Conservation (phyloP, 2,113 vertebrate species). For the Rhagologus leucostigma region DNA sequence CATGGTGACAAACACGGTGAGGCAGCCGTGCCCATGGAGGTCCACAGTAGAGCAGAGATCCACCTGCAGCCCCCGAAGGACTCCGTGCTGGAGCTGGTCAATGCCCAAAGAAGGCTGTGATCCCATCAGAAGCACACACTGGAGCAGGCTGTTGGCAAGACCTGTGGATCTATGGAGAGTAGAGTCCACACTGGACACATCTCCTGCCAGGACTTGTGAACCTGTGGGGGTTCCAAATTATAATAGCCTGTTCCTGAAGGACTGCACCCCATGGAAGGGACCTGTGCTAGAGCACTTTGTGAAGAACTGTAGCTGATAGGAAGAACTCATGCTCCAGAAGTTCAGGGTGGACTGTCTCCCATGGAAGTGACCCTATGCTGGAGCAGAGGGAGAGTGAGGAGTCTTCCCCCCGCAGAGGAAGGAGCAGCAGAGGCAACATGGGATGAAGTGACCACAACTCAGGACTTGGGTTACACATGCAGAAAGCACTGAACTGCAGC, state of each 20-base stretch:
- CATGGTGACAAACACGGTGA: background rate
- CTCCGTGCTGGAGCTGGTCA: rapidly evolving
- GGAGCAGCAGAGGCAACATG: background rate
- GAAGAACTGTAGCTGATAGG: background rate
- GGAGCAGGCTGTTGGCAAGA: background rate
- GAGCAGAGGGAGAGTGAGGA: background rate
- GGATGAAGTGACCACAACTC: background rate
- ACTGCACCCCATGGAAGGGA: background rate
- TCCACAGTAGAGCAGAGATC: background rate
- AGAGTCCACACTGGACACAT: background rate
- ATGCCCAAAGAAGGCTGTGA: background rate
- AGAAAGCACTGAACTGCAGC: background rate
- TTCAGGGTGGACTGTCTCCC: background rate
- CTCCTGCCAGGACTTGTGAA: background rate
- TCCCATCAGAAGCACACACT: background rate
- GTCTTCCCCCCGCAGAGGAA: background rate
- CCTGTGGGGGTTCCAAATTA: rapidly evolving
- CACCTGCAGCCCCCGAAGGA: background rate
- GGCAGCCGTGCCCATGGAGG: background rate
- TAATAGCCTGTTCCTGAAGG: background rate
- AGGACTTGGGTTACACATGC: background rate
- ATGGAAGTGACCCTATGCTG: background rate
- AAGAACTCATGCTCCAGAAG: background rate
- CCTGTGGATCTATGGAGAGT: background rate
- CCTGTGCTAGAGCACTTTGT: background rate